A percentile compares a stretch with the other conserved stretches of the same genome.
Evolutionary conservation across 2,113 vertebrate genomes (phyloP).

Genomic region (Mesitornis unicolor): DNA sequence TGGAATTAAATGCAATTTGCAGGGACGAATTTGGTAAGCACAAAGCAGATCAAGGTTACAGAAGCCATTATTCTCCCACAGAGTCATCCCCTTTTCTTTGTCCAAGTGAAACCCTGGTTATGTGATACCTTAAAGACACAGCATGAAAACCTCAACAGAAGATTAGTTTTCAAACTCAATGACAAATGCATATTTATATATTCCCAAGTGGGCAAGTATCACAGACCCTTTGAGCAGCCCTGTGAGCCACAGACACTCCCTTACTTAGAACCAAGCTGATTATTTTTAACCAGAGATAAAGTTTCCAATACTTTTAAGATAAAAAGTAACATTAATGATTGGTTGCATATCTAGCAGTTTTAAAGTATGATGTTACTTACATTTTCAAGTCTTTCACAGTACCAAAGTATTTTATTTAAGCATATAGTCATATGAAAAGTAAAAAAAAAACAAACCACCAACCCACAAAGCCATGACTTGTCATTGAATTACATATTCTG

Average conservation of each 20-base stretch:
- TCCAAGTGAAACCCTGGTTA: background rate
- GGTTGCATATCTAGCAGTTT: background rate
- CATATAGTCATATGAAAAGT: background rate
- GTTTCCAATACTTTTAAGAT: background rate
- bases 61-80: background rate
- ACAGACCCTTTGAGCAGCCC: background rate
- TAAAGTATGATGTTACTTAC: background rate
- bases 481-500: conserved; percentile 16
- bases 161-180: background rate
- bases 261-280: background rate
- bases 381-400: background rate
- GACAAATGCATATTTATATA: background rate
- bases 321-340: background rate
- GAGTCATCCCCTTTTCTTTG: background rate
- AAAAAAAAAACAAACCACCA: background rate
- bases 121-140: background rate
- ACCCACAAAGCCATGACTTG: background rate
- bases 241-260: background rate
- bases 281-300: background rate
- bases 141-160: background rate
- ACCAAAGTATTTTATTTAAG: background rate
- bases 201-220: background rate
- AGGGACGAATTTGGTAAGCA: background rate
- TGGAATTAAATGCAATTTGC: background rate
- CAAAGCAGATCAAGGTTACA: background rate